Percentiles rank a stretch among this genome's conserved stretches.
Evolutionary conservation across 2,797 vertebrate species (phyloP).

Genomic region (Lindbergichthys nudifrons): DNA sequence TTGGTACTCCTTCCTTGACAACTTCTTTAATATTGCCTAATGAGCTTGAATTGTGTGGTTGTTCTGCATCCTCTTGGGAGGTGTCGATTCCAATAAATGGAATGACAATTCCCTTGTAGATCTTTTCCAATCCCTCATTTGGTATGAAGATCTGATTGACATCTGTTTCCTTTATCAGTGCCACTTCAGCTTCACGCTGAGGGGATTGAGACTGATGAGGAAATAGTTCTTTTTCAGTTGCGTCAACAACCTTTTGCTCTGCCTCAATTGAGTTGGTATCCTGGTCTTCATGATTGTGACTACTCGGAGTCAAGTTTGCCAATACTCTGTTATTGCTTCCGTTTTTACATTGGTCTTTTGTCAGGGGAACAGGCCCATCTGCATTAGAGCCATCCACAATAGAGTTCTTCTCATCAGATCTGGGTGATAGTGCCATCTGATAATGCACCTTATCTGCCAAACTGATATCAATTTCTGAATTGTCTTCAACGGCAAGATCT

Average conservation of each 20-base stretch:
- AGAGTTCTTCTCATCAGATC: constrained; percentile 8
- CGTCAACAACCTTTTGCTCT: constrained; percentile 15
- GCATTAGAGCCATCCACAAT: constrained; percentile 8
- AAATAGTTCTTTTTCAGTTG: constrained; percentile 21
- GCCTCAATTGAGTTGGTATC: constrained; percentile 24
- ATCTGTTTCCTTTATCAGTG: constrained; percentile 10
- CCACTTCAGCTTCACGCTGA: constrained; percentile 16
- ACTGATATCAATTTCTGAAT: constrained; percentile 3
- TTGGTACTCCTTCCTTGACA: constrained; percentile 26
- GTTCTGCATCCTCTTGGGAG: constrained; percentile 15
- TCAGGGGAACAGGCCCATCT: not conserved
- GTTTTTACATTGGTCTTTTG: constrained; percentile 30
- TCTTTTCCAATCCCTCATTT: constrained; percentile 24
- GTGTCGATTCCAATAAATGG: constrained; percentile 48
- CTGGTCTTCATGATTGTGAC: constrained; percentile 12
- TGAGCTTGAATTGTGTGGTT: constrained; percentile 6
- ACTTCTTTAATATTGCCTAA: constrained; percentile 24
- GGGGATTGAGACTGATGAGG: constrained; percentile 14
- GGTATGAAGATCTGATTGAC: not conserved
- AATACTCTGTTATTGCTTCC: constrained; percentile 16
- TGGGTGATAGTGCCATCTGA: constrained; percentile 4
- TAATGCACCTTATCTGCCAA: not conserved
- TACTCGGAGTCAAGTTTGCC: not conserved
- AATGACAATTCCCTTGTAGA: constrained; percentile 21
- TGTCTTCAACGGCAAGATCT: constrained; percentile 21